These are phyloP conservation scores for Machimus rusticus DNA, from an alignment of 2,888 invertebrate species.

Conservation along the genomic window DNA sequence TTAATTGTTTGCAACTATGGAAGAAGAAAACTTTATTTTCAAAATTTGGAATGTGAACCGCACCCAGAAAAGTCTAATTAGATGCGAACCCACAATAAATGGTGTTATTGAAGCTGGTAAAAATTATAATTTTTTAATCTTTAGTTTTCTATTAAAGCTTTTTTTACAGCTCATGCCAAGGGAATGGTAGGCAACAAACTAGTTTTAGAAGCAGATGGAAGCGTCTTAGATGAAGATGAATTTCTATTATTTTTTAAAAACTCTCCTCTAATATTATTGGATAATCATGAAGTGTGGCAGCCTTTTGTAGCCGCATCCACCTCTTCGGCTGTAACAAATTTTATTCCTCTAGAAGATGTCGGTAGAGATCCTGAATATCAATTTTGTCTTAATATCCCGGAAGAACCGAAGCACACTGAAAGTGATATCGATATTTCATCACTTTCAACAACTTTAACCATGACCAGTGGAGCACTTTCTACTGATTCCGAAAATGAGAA, in stretches of 20 bases:
- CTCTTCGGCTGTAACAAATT: background rate
- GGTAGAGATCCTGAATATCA: background rate
- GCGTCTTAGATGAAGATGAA: conserved; percentile 7
- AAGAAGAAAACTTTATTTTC: background rate
- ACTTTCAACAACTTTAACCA: background rate
- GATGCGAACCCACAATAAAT: background rate
- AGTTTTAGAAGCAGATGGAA: background rate
- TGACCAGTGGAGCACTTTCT: conserved; percentile 2
- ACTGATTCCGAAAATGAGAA: background rate
- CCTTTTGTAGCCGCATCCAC: background rate
- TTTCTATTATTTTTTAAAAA: background rate
- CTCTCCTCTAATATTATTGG: background rate
- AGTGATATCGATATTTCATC: background rate
- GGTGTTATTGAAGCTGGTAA: background rate
- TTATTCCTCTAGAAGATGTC: background rate
- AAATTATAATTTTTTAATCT: conserved; percentile 9
- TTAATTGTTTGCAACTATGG: background rate
- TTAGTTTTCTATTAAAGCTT: conserved; percentile 3
- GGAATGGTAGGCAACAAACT: background rate
- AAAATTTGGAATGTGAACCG: background rate
- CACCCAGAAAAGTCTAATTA: background rate
- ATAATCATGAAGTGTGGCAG: conserved; percentile 10
- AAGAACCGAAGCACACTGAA: background rate
- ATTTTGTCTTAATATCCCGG: background rate
- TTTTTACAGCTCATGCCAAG: background rate